Evolutionary conservation across 2,888 invertebrate species (phyloP), one percentile per base, ranked within the genome.

Genomic region (Heteropelma amictum): DNA sequence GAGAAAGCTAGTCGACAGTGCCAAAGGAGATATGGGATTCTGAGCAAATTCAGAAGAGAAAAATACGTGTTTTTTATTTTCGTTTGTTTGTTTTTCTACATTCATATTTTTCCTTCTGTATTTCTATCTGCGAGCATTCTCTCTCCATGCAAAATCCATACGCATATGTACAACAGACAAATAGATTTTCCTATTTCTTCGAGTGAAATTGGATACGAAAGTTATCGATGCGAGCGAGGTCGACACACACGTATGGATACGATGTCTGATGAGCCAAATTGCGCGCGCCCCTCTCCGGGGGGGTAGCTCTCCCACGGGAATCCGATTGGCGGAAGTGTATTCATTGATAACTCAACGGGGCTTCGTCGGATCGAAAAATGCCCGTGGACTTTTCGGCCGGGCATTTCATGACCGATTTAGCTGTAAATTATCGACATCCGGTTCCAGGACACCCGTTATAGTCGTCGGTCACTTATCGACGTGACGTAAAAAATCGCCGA

Each of bases 1-100:
- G 26, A 10, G 12, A 33, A n/a, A 49, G 45, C 14, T 8, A 51
- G 63, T 45, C 68, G 42, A 72, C 45, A 56, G 67, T 68, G 71
- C 56, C 75, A 45, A 33, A 26, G 58, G 42, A 72, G 68, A 63
- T 76, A 72, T 58, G 61, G 58, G 56, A 71, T 67, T 68, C 61
- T 23, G 56, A 38, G 51, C 28, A 72, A 58, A 72, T 76, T 76
- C 63, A 78, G 79, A 76, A 80, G 79, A 79, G 81, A 82, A 83
- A 84, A 84, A 84, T 54, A 68, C 63, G 21, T 23, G 12, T 51
- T 45, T 14, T 10, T 47, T 53, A 60, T 38, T 60, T 40, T 19
- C 47, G n/a, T n/a, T n/a, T n/a, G n/a, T n/a, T n/a, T n/a, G n/a
- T n/a, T n/a, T n/a, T n/a, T n/a, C n/a, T n/a, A n/a, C n/a, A n/a